Evolutionary conservation across 2,888 invertebrate species (phyloP).

Genomic region (Timandra comae): DNA sequence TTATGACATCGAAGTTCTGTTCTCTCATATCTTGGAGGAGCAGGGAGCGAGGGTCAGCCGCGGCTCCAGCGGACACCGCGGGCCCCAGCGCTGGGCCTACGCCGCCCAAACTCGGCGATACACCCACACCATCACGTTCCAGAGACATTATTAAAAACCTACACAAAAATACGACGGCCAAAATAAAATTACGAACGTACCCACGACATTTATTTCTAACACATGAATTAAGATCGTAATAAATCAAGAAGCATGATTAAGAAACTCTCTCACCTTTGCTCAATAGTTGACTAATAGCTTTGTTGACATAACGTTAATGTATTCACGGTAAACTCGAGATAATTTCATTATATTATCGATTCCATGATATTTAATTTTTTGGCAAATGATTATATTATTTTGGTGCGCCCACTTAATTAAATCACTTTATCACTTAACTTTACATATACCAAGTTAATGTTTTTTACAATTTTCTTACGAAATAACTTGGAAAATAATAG

Average conservation of each 20-base stretch:
- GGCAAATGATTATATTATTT: too few relatives aligned
- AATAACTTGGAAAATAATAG: neutral
- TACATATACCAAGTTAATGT: too few relatives aligned
- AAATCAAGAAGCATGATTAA: conserved; percentile 7
- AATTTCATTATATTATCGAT: conserved; percentile 63
- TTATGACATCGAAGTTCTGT: conserved; percentile 96
- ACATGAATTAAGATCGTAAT: neutral
- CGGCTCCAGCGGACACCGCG: conserved; percentile 22
- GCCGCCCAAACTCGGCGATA: conserved; percentile 38
- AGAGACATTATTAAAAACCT: conserved; percentile 52
- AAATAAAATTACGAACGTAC: too few relatives aligned
- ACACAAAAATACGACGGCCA: conserved; percentile 7
- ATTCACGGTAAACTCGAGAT: conserved; percentile 51
- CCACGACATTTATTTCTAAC: neutral
- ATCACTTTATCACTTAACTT: too few relatives aligned
- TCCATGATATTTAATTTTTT: conserved; percentile 30
- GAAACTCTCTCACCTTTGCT: conserved; percentile 40
- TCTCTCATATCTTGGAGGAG: conserved; percentile 90
- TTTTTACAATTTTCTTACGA: too few relatives aligned
- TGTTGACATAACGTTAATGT: conserved; percentile 57
- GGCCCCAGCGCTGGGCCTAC: conserved; percentile 25
- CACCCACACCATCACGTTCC: conserved; percentile 56
- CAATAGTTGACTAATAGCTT: conserved; percentile 56
- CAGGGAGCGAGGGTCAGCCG: conserved; percentile 82
- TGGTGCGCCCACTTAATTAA: too few relatives aligned